A percentile compares a stretch with the other conserved stretches of the same genome.
phyloP scores from a whole-genome alignment of 2,888 invertebrate genomes.

The Spilosoma lubricipeda region DNA sequence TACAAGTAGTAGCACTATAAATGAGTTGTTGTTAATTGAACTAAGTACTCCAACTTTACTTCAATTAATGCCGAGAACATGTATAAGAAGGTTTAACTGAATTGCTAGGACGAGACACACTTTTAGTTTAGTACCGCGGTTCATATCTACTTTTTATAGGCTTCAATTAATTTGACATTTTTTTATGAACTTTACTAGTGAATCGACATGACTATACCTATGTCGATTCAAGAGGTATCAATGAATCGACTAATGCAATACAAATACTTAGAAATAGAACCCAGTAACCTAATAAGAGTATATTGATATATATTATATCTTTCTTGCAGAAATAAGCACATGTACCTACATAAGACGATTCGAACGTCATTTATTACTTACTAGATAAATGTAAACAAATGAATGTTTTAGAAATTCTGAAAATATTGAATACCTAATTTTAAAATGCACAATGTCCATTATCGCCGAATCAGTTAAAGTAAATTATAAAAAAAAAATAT shows the following conservation, averaged over 20 bases:
- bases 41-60: constrained; percentile 12
- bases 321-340: neutral
- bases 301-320: neutral
- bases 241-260: neutral
- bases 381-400: too few species aligned
- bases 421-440: neutral
- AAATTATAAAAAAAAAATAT: neutral
- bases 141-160: neutral
- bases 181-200: neutral
- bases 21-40: constrained; percentile 16
- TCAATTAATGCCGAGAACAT: constrained; percentile 1
- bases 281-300: too few species aligned
- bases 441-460: neutral
- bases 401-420: too few species aligned
- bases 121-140: neutral
- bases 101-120: neutral
- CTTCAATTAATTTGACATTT: neutral
- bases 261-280: neutral
- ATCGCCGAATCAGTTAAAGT: neutral
- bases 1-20: constrained; percentile 6
- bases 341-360: too few species aligned
- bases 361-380: too few species aligned
- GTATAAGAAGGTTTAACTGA: neutral
- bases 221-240: too few species aligned
- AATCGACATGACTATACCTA: too few species aligned